phyloP scores from a whole-genome alignment of 2,797 vertebrate genomes.

The Mus minutoides region DNA sequence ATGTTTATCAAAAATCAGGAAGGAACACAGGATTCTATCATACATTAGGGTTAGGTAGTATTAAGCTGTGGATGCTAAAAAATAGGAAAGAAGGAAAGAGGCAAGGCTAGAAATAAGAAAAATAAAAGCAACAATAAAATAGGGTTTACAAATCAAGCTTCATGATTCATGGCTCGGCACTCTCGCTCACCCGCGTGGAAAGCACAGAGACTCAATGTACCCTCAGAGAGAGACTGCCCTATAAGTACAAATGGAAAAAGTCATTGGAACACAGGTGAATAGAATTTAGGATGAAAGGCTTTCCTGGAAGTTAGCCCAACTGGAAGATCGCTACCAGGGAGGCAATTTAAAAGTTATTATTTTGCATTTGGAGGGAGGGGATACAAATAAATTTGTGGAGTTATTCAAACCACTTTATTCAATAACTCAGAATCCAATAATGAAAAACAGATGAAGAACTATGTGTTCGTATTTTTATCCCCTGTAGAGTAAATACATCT shows the following conservation, averaged over 20 bases:
- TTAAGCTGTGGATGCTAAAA: conserved; percentile 17
- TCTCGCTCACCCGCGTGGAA: neutral
- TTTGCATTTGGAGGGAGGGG: conserved; percentile 33
- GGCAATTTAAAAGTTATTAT: conserved; percentile 46
- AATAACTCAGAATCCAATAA: conserved; percentile 63
- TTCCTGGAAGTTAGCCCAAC: neutral
- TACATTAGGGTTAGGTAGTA: neutral
- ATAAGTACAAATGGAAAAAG: neutral
- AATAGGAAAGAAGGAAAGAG: neutral
- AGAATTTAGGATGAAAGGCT: conserved; percentile 42
- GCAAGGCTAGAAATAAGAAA: neutral
- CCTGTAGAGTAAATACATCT: conserved; percentile 55
- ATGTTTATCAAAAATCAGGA: conserved; percentile 3
- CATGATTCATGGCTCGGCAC: neutral
- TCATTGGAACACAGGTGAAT: conserved; percentile 35
- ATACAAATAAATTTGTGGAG: conserved; percentile 47
- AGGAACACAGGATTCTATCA: neutral
- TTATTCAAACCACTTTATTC: conserved; percentile 64
- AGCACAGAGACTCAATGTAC: neutral
- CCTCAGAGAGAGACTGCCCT: neutral
- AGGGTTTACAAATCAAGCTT: conserved; percentile 10
- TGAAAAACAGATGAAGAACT: conserved; percentile 57
- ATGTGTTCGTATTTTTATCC: conserved; percentile 54
- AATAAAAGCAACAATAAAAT: neutral
- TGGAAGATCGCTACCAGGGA: conserved; percentile 11